These are phyloP conservation scores for Bicyclus anynana DNA, from an alignment of 1,140 invertebrate genomes.

Conservation along the genomic window DNA sequence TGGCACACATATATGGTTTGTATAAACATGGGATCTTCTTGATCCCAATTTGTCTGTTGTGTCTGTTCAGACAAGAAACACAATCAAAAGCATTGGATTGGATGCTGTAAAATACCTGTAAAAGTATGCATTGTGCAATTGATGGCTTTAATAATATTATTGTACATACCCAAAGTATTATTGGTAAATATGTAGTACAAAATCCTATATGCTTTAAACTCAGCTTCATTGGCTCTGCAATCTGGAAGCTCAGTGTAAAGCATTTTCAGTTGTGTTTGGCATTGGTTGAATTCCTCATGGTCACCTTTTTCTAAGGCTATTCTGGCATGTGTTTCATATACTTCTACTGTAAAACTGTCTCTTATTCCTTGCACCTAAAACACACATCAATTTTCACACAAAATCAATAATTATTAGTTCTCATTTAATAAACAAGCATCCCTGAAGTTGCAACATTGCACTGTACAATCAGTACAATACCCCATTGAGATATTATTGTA, in stretches of 20 bases:
- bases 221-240: slow-evolving; percentile 86
- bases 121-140: too few species aligned
- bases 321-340: slow-evolving; percentile 98
- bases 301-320: slow-evolving; percentile 98
- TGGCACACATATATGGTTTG: too few species aligned
- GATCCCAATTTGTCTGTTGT: too few species aligned
- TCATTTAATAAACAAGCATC: too few species aligned
- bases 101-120: too few species aligned
- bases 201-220: slow-evolving; percentile 97
- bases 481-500: too few species aligned
- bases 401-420: not conserved
- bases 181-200: slow-evolving; percentile 98
- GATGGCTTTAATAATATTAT: not conserved
- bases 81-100: too few species aligned
- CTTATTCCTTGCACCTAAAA: slow-evolving; percentile 93
- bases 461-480: too few species aligned
- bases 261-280: slow-evolving; percentile 97
- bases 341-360: slow-evolving; percentile 95
- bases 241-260: slow-evolving; percentile 86
- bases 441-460: too few species aligned
- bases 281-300: slow-evolving; percentile 99
- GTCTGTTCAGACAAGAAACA: too few species aligned
- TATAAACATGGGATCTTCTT: too few species aligned
- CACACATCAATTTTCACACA: not conserved
- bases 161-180: slow-evolving; percentile 91